phyloP scores from a whole-genome alignment of 2,113 vertebrate species.

The Mormyrus iriodes region DNA sequence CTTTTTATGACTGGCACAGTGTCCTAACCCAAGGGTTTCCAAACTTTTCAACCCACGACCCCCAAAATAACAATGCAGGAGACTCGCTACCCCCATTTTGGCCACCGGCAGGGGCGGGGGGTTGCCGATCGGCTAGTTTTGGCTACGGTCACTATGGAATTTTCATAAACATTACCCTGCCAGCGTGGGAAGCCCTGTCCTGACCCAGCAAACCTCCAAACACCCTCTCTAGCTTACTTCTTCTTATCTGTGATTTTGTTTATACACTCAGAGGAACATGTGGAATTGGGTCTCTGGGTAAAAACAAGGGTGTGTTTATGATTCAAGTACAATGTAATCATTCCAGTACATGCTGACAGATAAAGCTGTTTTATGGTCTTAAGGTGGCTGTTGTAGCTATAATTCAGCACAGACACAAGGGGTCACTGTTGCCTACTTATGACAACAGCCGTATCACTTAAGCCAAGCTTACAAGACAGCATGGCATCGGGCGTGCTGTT shows the following conservation, averaged over 20 bases:
- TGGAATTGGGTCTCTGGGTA: background rate
- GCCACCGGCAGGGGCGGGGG: no score
- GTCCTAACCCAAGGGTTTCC: background rate
- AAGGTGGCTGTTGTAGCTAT: background rate
- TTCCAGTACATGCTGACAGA: background rate
- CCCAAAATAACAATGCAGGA: background rate
- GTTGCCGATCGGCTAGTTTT: background rate
- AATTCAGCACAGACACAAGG: constrained; percentile 30
- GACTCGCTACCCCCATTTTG: background rate
- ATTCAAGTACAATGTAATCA: background rate
- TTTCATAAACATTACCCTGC: background rate
- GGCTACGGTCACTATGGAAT: background rate
- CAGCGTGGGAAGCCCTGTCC: no score
- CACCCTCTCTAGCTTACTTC: no score
- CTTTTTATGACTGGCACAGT: background rate
- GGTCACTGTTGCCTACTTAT: constrained; percentile 38
- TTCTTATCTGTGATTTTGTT: background rate
- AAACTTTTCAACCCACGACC: background rate
- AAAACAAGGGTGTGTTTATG: background rate
- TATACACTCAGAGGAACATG: background rate
- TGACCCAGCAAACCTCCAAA: no score
- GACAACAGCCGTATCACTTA: background rate
- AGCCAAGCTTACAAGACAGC: background rate
- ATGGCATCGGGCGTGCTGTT: no score
- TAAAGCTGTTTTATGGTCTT: background rate